Evolutionary conservation across 2,797 vertebrate genomes (phyloP).

Genomic region (Mallotus villosus): DNA sequence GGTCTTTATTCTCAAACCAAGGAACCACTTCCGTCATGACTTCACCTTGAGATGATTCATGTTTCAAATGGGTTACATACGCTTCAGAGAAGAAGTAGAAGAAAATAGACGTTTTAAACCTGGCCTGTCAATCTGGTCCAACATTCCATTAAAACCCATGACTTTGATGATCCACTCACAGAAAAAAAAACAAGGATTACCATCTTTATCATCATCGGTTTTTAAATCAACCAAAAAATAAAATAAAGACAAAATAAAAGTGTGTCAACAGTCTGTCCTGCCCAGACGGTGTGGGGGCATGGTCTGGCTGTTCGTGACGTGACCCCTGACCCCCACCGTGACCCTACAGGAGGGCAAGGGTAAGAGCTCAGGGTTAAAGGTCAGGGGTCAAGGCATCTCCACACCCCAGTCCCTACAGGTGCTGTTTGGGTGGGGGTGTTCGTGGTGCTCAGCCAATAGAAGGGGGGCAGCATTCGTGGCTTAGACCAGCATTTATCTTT

Average conservation of each 20-base stretch:
- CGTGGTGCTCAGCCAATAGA: background rate
- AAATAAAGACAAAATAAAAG: constrained; percentile 3
- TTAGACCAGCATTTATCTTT: background rate
- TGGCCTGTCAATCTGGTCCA: constrained; percentile 24
- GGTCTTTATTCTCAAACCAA: constrained; percentile 46
- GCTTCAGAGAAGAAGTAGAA: constrained; percentile 25
- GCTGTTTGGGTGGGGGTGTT: background rate
- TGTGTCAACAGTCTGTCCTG: constrained; percentile 10
- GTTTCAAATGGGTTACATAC: constrained; percentile 44
- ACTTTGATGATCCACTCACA: constrained; percentile 8
- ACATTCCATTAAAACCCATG: constrained; percentile 17
- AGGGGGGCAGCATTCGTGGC: background rate
- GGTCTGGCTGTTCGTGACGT: background rate
- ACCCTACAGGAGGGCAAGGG: constrained; percentile 13
- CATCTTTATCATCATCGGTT: constrained; percentile 5
- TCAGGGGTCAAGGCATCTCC: background rate
- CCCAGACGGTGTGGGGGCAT: constrained; percentile 18
- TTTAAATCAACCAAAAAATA: constrained; percentile 15
- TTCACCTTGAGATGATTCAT: constrained; percentile 39
- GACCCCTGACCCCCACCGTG: too few species aligned
- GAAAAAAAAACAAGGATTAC: constrained; percentile 7
- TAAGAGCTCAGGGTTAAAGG: constrained; percentile 18
- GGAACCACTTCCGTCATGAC: constrained; percentile 38
- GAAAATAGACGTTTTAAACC: constrained; percentile 19
- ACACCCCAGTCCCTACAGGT: constrained; percentile 7